A percentile compares a stretch with the other conserved stretches of the same genome.
These are phyloP conservation scores for Numenius phaeopus DNA, from an alignment of 2,797 vertebrate species.

Conservation along the genomic window DNA sequence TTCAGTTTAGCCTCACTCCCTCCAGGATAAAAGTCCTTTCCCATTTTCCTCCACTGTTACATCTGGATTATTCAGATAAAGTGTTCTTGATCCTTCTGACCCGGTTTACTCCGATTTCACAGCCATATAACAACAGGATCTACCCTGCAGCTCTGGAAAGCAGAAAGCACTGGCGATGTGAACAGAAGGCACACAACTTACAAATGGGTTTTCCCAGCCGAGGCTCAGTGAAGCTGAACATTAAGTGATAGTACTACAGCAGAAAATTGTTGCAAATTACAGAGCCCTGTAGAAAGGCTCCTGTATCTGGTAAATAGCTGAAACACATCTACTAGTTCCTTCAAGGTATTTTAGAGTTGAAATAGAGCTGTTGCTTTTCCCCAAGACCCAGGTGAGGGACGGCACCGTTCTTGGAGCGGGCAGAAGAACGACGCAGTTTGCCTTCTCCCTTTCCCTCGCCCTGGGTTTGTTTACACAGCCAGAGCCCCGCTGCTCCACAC, in stretches of 20 bases:
- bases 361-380: background rate
- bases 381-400: background rate
- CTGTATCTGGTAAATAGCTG: background rate
- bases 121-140: constrained; percentile 2
- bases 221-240: constrained; percentile 65
- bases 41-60: background rate
- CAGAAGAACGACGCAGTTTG: background rate
- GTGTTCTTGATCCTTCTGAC: constrained; percentile 5
- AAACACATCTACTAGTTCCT: background rate
- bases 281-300: constrained; percentile 1
- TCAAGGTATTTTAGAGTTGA: background rate
- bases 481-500: background rate
- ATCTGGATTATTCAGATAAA: constrained; percentile 14
- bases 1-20: background rate
- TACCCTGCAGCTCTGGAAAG: constrained; percentile 28
- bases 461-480: background rate
- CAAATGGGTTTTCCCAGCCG: constrained; percentile 62
- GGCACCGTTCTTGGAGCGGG: background rate
- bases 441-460: background rate
- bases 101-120: constrained; percentile 39
- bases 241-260: constrained; percentile 59
- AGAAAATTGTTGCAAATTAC: constrained; percentile 32
- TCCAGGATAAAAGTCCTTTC: background rate
- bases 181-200: constrained; percentile 51
- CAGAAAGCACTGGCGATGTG: background rate